phyloP scores from a whole-genome alignment of 2,888 invertebrate species.

The Gasteruption jaculator region DNA sequence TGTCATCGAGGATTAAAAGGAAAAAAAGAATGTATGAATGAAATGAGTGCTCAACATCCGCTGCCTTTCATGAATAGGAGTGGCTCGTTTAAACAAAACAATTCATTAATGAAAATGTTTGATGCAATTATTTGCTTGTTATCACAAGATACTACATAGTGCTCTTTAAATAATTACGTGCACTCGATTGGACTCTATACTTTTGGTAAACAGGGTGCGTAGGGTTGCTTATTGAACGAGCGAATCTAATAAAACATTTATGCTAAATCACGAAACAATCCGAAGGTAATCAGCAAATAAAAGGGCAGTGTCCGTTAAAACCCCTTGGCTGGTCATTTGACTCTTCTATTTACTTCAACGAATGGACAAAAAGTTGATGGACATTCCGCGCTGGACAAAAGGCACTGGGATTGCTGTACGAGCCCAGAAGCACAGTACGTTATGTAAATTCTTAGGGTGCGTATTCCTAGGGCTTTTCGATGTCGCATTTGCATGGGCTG shows the following conservation, averaged over 20 bases:
- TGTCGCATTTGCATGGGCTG: slow-evolving; percentile 47
- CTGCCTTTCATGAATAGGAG: too few relatives aligned
- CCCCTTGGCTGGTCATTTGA: slow-evolving; percentile 50
- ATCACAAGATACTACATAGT: too few relatives aligned
- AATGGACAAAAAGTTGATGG: slow-evolving; percentile 50
- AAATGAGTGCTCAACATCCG: too few relatives aligned
- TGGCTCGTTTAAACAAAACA: too few relatives aligned
- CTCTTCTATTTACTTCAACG: slow-evolving; percentile 45
- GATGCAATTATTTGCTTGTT: too few relatives aligned
- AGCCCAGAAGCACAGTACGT: slow-evolving; percentile 20
- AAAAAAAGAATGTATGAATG: too few relatives aligned
- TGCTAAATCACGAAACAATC: slow-evolving; percentile 54
- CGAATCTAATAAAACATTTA: slow-evolving; percentile 53
- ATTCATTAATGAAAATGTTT: too few relatives aligned
- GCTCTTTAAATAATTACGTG: slow-evolving; percentile 41
- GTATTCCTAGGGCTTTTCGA: slow-evolving; percentile 30
- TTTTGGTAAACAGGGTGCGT: slow-evolving; percentile 32
- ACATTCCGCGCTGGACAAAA: slow-evolving; percentile 51
- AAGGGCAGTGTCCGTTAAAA: slow-evolving; percentile 45
- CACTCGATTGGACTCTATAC: slow-evolving; percentile 37
- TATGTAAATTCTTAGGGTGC: slow-evolving; percentile 48
- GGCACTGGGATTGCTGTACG: slow-evolving; percentile 33
- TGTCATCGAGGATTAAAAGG: too few relatives aligned
- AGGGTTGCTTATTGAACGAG: slow-evolving; percentile 17
- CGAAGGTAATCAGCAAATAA: slow-evolving; percentile 52